phyloP scores from a whole-genome alignment of 1,140 invertebrate species.

The Babylonia areolata region DNA sequence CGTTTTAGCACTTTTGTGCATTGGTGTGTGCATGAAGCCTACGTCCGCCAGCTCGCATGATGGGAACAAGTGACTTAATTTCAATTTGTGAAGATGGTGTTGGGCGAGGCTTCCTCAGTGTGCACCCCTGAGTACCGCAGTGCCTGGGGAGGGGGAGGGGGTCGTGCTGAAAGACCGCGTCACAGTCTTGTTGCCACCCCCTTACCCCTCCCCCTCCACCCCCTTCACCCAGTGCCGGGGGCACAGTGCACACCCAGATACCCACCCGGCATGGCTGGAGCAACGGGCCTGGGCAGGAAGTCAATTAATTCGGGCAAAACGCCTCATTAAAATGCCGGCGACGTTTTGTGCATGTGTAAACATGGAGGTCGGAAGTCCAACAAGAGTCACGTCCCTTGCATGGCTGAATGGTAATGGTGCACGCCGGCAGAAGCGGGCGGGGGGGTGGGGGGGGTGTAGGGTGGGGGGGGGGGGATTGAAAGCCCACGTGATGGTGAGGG shows the following conservation, averaged over 20 bases:
- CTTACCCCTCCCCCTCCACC: background rate
- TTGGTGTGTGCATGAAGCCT: no score
- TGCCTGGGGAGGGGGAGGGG: no score
- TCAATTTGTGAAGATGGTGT: no score
- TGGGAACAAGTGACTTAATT: no score
- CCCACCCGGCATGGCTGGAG: background rate
- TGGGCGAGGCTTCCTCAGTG: no score
- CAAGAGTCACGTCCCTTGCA: constrained; percentile 23
- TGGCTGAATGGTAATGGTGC: background rate
- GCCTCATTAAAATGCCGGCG: constrained; percentile 11
- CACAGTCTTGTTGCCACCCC: no score
- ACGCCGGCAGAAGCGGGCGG: no score
- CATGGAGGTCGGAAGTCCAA: constrained; percentile 16
- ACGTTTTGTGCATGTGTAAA: constrained; percentile 28
- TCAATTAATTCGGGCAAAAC: constrained; percentile 22
- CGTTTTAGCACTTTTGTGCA: no score
- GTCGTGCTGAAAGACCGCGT: no score
- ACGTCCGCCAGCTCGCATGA: no score
- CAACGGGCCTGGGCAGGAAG: background rate
- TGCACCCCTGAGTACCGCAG: no score
- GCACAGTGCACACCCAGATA: background rate
- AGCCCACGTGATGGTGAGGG: constrained; percentile 10
- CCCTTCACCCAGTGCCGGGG: background rate
- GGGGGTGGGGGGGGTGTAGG: no score
- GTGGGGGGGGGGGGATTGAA: background rate